A percentile compares a stretch with the other conserved stretches of the same genome.
Conservation (phyloP, 2,113 vertebrate species). For the Tenebrosternarchus preto region DNA sequence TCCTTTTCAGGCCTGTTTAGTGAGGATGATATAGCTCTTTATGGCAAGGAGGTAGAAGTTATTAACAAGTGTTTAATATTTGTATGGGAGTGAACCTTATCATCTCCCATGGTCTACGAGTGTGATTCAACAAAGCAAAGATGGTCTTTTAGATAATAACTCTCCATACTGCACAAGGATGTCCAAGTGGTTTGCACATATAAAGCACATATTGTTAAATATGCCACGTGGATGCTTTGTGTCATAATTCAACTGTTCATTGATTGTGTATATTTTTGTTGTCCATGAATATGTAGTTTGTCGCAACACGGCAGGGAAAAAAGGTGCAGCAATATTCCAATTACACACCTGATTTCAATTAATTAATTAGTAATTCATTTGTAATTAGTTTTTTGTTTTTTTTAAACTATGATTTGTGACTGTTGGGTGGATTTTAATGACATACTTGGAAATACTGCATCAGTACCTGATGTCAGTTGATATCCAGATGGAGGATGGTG, state of each 20-base stretch:
- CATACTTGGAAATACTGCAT: not conserved
- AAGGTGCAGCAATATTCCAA: no score
- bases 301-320: no score
- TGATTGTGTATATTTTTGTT: no score
- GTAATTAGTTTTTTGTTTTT: not conserved
- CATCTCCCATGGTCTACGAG: constrained; percentile 53
- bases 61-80: constrained; percentile 87
- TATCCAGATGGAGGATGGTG: not conserved
- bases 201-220: constrained; percentile 44
- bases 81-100: constrained; percentile 74
- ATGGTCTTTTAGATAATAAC: constrained; percentile 52
- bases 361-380: no score
- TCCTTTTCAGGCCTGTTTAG: constrained; percentile 73
- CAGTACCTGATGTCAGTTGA: not conserved
- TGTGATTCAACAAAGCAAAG: constrained; percentile 44
- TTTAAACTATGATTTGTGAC: not conserved
- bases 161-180: constrained; percentile 52
- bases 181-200: constrained; percentile 56
- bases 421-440: not conserved
- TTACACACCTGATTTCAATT: no score
- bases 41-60: constrained; percentile 71
- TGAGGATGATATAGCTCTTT: constrained; percentile 69
- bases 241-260: not conserved
- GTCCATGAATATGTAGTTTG: no score
- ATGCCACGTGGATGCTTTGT: no score